Base-by-base conservation (phyloP, 1,140 invertebrate genomes). In the Drosophila mayri region DNA sequence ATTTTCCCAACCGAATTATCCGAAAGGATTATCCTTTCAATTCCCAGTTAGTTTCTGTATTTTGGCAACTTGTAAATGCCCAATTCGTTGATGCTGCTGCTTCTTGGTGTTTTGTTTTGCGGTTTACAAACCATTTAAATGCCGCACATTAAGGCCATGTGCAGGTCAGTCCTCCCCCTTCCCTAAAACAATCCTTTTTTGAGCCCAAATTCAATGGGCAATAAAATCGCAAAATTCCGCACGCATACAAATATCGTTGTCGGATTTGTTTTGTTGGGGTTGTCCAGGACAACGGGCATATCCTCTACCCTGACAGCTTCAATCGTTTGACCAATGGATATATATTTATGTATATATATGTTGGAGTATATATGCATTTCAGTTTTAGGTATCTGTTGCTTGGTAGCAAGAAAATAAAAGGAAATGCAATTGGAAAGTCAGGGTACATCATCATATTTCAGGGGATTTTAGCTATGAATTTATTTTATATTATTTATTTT, bases 101-200 rank as follows among this genome's bases (percentile, higher is more conserved):
- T 74, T 58, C 73, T 86, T 86, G 81, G 81, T 81, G 81, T 86
- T 85, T 86, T 70, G 84, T 88, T 88, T 77, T 87, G 83, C 44
- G 83, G 83, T 84, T 78, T 86, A 81, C 63, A 50, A 79, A 74
- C 67, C 84, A 88, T 87, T 87, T 87, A 87, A 87, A 83, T 87
- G 71, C 77, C 81, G 49, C 82, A 84, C 82, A 84, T 84, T 84
- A 84, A 86, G 81, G 82, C 78, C 84, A 81, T 49, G 49, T 62
- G 52, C 65, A 50, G 65, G 64, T 68, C 70, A 72, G 38, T 62
- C 25, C 18, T n/a, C 25, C 12, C 14, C n/a, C 2, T 0, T 14
- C 20, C 18, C 20, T 11, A 9, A 30, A 10, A 10, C 44, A 70
- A 28, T 43, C 65, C 35, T 25, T 40, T 49, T 37, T 49, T 32